A percentile compares a stretch with the other conserved stretches of the same genome.
These are phyloP conservation scores for Melanostigma gelatinosum DNA, from an alignment of 2,113 vertebrate genomes.

Conservation along the genomic window DNA sequence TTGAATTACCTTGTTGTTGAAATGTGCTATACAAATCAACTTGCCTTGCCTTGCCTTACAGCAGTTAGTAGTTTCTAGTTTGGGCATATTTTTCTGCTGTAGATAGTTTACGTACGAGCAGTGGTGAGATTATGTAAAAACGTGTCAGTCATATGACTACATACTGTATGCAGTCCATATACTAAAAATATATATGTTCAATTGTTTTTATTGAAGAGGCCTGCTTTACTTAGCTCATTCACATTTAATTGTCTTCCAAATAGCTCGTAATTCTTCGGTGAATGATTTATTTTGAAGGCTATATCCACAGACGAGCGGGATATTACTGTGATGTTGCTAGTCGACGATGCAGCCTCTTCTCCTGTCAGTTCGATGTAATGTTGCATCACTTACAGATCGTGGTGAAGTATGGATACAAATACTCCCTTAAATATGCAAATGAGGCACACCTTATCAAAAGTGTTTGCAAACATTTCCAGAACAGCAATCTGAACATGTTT, in stretches of 20 bases:
- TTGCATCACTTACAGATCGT: slow-evolving; percentile 17
- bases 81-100: not conserved
- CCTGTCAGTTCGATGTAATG: not conserved
- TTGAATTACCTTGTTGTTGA: no score
- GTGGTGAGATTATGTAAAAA: not conserved
- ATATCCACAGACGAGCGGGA: not conserved
- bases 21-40: no score
- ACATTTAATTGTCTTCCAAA: not conserved
- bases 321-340: not conserved
- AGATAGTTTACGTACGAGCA: not conserved
- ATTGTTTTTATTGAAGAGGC: not conserved
- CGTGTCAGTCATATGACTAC: not conserved
- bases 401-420: not conserved
- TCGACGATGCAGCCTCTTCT: not conserved
- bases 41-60: no score
- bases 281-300: slow-evolving; percentile 19
- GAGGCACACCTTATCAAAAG: no score
- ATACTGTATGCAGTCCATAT: not conserved
- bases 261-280: not conserved
- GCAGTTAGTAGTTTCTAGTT: not conserved
- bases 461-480: no score
- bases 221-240: not conserved
- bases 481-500: no score
- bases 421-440: not conserved
- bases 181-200: not conserved